Conservation (phyloP, 1,140 invertebrate genomes). For the Drosophila nikananu region DNA sequence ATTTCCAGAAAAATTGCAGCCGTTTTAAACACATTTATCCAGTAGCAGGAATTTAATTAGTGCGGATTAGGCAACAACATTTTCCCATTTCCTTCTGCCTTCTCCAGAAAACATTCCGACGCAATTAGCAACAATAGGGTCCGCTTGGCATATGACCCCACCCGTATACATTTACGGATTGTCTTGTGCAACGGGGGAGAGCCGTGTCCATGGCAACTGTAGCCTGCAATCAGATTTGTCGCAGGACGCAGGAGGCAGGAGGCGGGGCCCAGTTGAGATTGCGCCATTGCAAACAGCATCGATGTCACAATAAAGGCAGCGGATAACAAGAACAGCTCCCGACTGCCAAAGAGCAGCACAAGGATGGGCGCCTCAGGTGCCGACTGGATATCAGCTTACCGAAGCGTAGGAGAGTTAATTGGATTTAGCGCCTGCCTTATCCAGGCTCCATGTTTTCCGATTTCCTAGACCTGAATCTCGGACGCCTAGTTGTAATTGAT, state of each 20-base stretch:
- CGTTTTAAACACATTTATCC: not conserved
- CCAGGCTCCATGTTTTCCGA: conserved; percentile 11
- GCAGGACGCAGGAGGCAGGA: conserved; percentile 5
- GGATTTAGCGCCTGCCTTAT: conserved; percentile 59
- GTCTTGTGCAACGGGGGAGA: conserved; percentile 34
- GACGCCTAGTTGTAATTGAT: conserved; percentile 36
- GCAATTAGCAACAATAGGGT: conserved; percentile 19
- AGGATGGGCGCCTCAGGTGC: not conserved
- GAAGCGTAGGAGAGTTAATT: conserved; percentile 56
- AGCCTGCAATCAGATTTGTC: conserved; percentile 36
- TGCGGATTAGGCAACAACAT: not conserved
- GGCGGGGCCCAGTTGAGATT: conserved; percentile 32
- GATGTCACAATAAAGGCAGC: conserved; percentile 50
- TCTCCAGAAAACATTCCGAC: conserved; percentile 9
- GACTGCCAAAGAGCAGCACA: not conserved
- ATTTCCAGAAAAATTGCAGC: not conserved
- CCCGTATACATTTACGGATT: conserved; percentile 5
- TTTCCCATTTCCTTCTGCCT: too few species aligned
- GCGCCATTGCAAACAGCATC: conserved; percentile 47
- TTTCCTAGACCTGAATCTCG: not conserved
- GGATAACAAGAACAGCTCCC: conserved; percentile 22
- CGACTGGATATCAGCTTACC: conserved; percentile 50
- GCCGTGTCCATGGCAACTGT: conserved; percentile 40
- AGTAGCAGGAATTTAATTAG: not conserved
- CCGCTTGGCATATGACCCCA: conserved; percentile 2